A percentile compares a stretch with the other conserved stretches of the same genome.
Evolutionary conservation across 2,113 vertebrate genomes (phyloP).

Genomic region (Aptenodytes patagonicus): DNA sequence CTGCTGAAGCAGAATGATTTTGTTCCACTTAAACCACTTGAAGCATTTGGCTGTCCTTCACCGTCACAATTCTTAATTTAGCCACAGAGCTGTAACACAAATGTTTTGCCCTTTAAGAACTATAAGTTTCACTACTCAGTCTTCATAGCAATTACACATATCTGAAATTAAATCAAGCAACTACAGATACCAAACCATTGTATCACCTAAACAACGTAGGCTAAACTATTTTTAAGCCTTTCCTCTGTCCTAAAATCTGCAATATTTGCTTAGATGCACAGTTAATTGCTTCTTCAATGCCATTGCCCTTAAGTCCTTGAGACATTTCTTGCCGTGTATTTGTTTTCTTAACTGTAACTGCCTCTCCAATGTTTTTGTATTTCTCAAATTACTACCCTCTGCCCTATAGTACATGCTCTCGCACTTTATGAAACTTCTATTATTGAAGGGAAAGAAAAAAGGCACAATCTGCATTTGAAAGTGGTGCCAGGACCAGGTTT

Average conservation of each 20-base stretch:
- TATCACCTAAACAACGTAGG: neutral
- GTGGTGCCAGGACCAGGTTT: neutral
- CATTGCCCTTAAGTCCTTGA: neutral
- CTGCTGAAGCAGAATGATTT: neutral
- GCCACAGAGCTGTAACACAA: neutral
- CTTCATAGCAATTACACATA: conserved; percentile 1
- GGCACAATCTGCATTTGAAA: neutral
- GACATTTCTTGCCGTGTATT: neutral
- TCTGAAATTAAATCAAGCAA: conserved; percentile 57
- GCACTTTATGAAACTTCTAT: neutral
- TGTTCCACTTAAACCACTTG: neutral
- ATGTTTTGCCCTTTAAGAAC: neutral
- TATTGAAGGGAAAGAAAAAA: neutral
- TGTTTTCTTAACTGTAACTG: neutral
- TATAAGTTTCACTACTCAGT: neutral
- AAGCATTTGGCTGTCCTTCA: conserved; percentile 2
- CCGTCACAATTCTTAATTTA: conserved; percentile 19
- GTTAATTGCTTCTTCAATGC: neutral
- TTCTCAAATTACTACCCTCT: neutral
- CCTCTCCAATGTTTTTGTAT: neutral
- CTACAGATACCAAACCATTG: neutral
- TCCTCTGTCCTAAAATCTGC: neutral
- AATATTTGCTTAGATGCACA: conserved; percentile 26
- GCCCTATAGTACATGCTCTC: neutral
- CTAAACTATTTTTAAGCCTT: conserved; percentile 17